phyloP scores from a whole-genome alignment of 2,888 invertebrate genomes.

The Melanophora roralis region DNA sequence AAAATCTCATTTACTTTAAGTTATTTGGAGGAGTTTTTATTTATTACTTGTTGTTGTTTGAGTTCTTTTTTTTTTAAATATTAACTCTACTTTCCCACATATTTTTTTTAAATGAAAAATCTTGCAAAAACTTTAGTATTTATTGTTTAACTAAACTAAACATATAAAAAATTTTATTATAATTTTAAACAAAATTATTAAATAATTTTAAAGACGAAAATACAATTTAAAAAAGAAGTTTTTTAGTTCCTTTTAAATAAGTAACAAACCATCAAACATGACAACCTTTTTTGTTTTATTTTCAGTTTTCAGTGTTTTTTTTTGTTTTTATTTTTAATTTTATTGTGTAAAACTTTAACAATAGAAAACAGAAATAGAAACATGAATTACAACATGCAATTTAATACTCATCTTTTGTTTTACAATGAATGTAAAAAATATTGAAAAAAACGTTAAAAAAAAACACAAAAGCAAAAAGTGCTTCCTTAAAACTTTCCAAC shows the following conservation, averaged over 20 bases:
- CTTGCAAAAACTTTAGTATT: constrained; percentile 30
- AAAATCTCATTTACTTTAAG: constrained; percentile 4
- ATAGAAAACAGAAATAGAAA: constrained; percentile 8
- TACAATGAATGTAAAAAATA: not conserved
- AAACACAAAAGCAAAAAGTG: constrained; percentile 13
- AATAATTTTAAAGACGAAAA: not conserved
- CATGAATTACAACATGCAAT: constrained; percentile 58
- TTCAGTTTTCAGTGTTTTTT: not conserved
- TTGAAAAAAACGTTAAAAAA: not conserved
- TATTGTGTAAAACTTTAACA: constrained; percentile 26
- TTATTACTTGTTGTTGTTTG: not conserved
- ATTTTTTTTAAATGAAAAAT: not conserved
- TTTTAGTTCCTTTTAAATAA: constrained; percentile 2
- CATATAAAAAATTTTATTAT: constrained; percentile 35
- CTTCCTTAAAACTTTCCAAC: constrained; percentile 61
- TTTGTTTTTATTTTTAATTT: not conserved
- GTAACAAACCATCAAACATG: constrained; percentile 48
- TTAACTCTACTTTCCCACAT: constrained; percentile 57
- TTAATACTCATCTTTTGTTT: constrained; percentile 48
- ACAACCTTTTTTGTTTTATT: constrained; percentile 46
- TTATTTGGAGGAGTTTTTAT: constrained; percentile 10
- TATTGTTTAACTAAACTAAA: constrained; percentile 21
- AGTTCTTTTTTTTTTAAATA: constrained; percentile 16
- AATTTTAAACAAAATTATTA: constrained; percentile 39
- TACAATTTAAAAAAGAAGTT: not conserved